These are phyloP conservation scores for Aix galericulata DNA, from an alignment of 2,113 vertebrate genomes.

Conservation along the genomic window DNA sequence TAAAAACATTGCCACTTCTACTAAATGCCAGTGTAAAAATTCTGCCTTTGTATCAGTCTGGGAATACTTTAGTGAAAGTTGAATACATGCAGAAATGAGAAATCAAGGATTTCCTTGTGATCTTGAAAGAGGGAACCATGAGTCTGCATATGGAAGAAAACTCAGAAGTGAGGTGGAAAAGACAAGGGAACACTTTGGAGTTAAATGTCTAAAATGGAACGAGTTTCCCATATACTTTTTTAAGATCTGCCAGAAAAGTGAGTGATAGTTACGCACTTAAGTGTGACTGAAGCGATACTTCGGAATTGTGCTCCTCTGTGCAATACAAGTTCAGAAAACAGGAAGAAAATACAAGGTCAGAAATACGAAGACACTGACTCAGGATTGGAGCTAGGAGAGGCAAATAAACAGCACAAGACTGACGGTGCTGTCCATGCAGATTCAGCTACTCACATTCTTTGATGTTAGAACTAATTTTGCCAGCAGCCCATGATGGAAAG, in stretches of 20 bases:
- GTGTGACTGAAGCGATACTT: not conserved
- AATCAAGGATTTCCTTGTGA: not conserved
- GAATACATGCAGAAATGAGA: not conserved
- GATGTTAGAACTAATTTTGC: not conserved
- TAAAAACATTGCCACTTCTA: not conserved
- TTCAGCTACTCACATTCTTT: not conserved
- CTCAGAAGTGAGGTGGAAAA: not conserved
- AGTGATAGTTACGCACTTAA: not conserved
- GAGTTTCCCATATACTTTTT: not conserved
- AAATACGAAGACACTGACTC: not conserved
- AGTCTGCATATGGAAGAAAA: not conserved
- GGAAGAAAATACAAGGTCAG: not conserved
- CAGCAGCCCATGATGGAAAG: not conserved
- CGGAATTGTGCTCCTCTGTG: not conserved
- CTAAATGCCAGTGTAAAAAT: not conserved
- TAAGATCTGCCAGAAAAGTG: not conserved
- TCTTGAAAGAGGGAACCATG: not conserved
- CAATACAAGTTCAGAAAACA: not conserved
- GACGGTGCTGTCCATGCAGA: not conserved
- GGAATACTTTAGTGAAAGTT: not conserved
- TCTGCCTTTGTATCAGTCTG: not conserved
- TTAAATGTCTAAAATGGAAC: rapidly evolving
- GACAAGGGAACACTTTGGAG: not conserved
- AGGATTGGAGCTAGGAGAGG: not conserved
- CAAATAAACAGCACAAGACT: not conserved